Base-by-base conservation (phyloP, 2,113 vertebrate species). In the Psettodes erumei region DNA sequence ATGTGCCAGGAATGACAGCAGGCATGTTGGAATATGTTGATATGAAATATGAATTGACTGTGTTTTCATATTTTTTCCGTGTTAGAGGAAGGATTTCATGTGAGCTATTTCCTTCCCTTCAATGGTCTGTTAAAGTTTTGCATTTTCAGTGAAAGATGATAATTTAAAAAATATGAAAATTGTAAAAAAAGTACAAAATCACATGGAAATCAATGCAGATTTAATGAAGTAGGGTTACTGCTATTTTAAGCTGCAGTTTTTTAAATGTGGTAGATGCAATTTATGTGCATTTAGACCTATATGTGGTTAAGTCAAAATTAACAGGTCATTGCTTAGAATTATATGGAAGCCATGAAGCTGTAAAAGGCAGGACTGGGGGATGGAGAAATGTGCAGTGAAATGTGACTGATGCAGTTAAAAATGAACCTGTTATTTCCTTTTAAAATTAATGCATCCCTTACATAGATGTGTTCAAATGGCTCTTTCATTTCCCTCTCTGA, bases 371-470 rank as follows among this genome's bases (percentile, higher is more conserved):
- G 23, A 50, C 19, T 13, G 58, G 1, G 40, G 56, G n/a, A 25
- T 18, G 2, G 15, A 45, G n/a, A 47, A 21, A 45, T 27, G 19
- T 32, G 37, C n/a, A 30, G 32, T 3, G 4, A 53, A 38, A 76
- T 60, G 66, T n/a, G 40, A 60, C 33, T 30, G 5, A 71, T 28
- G 28, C n/a, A 33, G 27, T 71, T 25, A n/a, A 55, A 80, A 25
- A 62, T 62, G 0, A 18, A 82, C 0, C 32, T 2, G 10, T 56
- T 25, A 33, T 27, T 69, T 8, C 16, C 27, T 50, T 63, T 30
- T 18, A 33, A 61, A n/a, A 40, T 50, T 1, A 62, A 65, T 38
- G 30, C 15, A 60, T 25, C 65, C 16, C 15, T 71, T 23, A 19
- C 45, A 59, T 28, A 15, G 13, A 54, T 67, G 66, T 5, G 9